Conservation (phyloP, 2,113 vertebrate genomes). For the Dromiciops gliroides region DNA sequence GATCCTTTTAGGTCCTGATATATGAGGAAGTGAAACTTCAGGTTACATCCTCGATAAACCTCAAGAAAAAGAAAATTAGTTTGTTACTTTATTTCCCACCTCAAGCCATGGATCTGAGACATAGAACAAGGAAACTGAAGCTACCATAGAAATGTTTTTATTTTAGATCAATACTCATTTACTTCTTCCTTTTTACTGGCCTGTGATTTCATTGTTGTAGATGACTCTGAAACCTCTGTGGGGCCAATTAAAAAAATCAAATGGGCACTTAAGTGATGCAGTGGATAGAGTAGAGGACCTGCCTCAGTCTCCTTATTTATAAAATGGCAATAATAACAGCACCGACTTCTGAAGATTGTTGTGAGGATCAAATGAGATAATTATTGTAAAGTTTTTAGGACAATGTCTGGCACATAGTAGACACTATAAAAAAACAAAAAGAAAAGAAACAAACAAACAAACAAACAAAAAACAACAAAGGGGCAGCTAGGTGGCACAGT, state of each 20-base stretch:
- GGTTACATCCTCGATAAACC: not conserved
- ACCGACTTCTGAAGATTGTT: not conserved
- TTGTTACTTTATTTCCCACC: not conserved
- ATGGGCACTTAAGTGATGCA: not conserved
- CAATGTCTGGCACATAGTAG: not conserved
- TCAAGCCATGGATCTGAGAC: not conserved
- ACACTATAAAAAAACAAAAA: not conserved
- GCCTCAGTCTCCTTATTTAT: not conserved
- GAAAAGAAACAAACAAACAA: too few relatives aligned
- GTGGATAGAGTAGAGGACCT: not conserved
- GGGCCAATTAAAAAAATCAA: slow-evolving; percentile 26
- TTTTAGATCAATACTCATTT: slow-evolving; percentile 4
- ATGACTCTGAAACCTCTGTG: slow-evolving; percentile 8
- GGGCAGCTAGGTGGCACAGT: too few relatives aligned
- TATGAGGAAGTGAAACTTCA: not conserved
- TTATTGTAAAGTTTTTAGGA: not conserved
- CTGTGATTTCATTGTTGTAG: not conserved
- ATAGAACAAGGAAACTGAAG: slow-evolving; percentile 11
- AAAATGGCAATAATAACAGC: not conserved
- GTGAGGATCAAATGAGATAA: not conserved
- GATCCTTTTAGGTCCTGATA: not conserved
- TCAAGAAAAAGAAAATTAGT: slow-evolving; percentile 15
- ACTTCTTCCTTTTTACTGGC: not conserved
- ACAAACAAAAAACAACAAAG: too few relatives aligned
- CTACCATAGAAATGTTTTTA: too few relatives aligned